phyloP scores from a whole-genome alignment of 1,140 invertebrate species.

The Drosophila subpulchrella region DNA sequence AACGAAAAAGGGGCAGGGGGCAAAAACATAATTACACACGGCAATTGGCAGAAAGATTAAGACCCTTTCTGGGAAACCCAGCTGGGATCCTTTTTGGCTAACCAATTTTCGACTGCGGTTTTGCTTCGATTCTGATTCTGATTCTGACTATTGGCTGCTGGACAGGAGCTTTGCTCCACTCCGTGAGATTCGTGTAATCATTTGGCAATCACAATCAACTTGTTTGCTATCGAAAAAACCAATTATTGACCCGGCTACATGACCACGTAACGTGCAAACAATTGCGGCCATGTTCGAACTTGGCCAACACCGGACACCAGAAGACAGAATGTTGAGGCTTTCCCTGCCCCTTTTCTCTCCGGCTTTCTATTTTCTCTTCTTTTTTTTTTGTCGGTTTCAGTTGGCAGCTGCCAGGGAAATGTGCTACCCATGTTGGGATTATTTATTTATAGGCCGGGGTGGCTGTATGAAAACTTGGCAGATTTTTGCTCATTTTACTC shows the following conservation, averaged over 20 bases:
- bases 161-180: constrained; percentile 15
- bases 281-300: constrained; percentile 69
- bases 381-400: constrained; percentile 3
- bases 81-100: constrained; percentile 11
- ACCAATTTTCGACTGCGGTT: constrained; percentile 47
- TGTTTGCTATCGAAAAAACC: constrained; percentile 76
- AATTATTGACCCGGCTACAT: constrained; percentile 79
- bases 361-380: too few species aligned
- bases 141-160: constrained; percentile 22
- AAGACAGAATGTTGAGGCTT: constrained; percentile 34
- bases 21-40: constrained; percentile 54
- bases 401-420: constrained; percentile 63
- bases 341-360: background rate
- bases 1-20: background rate
- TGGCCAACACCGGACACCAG: constrained; percentile 37
- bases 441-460: constrained; percentile 66
- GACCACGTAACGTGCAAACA: constrained; percentile 81
- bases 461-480: constrained; percentile 50
- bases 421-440: constrained; percentile 73
- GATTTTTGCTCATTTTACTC: constrained; percentile 67
- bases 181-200: constrained; percentile 66
- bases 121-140: constrained; percentile 23
- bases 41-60: constrained; percentile 38
- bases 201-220: constrained; percentile 80
- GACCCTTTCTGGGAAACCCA: constrained; percentile 11